Conservation (phyloP, 1,140 invertebrate species). For the Laupala kohalensis region DNA sequence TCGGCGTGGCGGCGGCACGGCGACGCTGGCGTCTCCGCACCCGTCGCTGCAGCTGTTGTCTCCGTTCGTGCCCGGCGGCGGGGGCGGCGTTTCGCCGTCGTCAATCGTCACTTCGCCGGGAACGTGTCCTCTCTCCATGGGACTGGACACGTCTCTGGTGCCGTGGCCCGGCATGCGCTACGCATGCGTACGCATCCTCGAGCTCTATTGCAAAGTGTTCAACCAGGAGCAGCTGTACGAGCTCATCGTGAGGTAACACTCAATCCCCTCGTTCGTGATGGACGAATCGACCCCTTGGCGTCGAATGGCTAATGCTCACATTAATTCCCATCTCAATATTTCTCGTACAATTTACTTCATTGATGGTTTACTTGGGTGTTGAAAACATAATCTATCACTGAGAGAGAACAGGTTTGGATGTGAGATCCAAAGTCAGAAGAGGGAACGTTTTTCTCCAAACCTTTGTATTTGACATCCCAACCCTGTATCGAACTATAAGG, state of each 20-base stretch:
- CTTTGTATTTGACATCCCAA: no score
- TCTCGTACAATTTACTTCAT: background rate
- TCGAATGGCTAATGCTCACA: no score
- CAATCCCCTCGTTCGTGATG: background rate
- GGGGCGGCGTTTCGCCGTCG: background rate
- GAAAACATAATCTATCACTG: no score
- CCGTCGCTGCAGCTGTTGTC: background rate
- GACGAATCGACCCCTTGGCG: no score
- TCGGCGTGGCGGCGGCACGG: background rate
- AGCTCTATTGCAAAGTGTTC: conserved; percentile 72
- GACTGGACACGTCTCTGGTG: conserved; percentile 32
- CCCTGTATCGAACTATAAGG: no score
- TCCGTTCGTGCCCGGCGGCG: background rate
- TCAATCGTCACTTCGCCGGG: background rate
- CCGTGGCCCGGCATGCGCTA: conserved; percentile 66
- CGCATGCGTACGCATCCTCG: conserved; percentile 62
- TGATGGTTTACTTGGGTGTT: background rate
- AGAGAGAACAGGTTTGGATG: no score
- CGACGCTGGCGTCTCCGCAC: background rate
- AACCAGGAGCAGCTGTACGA: conserved; percentile 62
- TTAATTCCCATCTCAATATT: no score
- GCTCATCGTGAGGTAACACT: conserved; percentile 55
- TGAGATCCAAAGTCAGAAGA: no score
- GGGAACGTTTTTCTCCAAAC: no score
- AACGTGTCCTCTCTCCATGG: conserved; percentile 23